phyloP scores from a whole-genome alignment of 2,797 vertebrate species.

The Cuniculus paca region DNA sequence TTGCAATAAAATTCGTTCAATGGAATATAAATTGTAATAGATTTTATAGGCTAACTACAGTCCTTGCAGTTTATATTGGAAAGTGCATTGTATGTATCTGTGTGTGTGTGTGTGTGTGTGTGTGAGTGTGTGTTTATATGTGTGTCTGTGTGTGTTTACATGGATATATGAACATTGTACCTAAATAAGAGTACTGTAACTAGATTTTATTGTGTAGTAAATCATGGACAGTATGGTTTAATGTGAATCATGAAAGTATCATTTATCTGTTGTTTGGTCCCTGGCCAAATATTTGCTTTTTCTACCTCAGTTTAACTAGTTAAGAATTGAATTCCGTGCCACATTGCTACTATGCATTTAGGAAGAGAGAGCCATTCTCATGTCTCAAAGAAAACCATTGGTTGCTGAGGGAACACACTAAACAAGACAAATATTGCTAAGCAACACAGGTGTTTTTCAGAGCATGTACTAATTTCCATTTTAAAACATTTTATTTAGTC shows the following conservation, averaged over 20 bases:
- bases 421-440: conserved; percentile 45
- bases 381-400: neutral
- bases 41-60: neutral
- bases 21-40: neutral
- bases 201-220: neutral
- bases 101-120: neutral
- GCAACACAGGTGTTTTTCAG: neutral
- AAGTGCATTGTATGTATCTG: neutral
- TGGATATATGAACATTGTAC: neutral
- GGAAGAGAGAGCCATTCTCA: neutral
- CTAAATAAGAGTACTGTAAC: neutral
- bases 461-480: neutral
- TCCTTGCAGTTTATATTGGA: neutral
- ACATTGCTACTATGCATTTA: neutral
- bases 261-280: accelerated
- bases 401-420: neutral
- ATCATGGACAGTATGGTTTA: neutral
- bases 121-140: no score
- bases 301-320: neutral
- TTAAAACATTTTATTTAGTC: neutral
- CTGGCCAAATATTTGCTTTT: neutral
- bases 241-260: neutral
- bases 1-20: neutral
- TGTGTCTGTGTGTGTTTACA: neutral
- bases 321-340: neutral